Evolutionary conservation across 2,113 vertebrate species (phyloP).

Genomic region (Perccottus glenii): DNA sequence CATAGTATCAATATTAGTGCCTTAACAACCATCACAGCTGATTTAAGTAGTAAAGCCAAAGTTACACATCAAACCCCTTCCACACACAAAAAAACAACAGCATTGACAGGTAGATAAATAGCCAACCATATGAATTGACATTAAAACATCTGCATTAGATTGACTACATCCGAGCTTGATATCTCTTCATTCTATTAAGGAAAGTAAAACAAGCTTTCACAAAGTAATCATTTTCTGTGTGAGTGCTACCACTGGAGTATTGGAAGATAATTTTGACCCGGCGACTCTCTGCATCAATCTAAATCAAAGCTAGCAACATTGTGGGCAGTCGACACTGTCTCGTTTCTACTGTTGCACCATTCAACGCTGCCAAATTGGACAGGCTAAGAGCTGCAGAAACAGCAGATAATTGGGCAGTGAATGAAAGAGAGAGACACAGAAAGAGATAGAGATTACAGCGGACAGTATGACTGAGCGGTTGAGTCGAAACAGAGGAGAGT

Average conservation of each 20-base stretch:
- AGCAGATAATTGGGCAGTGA: slow-evolving; percentile 35
- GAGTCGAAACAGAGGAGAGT: slow-evolving; percentile 13
- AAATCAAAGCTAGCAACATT: slow-evolving; percentile 38
- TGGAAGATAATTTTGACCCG: slow-evolving; percentile 23
- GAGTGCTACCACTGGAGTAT: slow-evolving; percentile 8
- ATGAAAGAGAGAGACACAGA: slow-evolving; percentile 25
- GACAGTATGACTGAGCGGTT: slow-evolving; percentile 12
- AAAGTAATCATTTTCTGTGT: slow-evolving; percentile 9
- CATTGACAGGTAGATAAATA: too few relatives aligned
- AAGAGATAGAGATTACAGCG: slow-evolving; percentile 8
- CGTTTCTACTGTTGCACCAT: slow-evolving; percentile 11
- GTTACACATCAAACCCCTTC: too few relatives aligned
- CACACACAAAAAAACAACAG: too few relatives aligned
- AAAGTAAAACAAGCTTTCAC: slow-evolving; percentile 18
- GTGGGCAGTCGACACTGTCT: slow-evolving; percentile 28
- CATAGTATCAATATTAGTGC: too few relatives aligned
- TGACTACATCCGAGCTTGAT: too few relatives aligned
- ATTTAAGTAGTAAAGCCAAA: too few relatives aligned
- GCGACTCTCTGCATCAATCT: slow-evolving; percentile 32
- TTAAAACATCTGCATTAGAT: too few relatives aligned
- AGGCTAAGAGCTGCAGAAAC: neutral
- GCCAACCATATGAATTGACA: too few relatives aligned
- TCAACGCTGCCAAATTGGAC: slow-evolving; percentile 28
- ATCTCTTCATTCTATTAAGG: neutral
- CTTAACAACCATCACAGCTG: too few relatives aligned